Conservation (phyloP, 2,113 vertebrate genomes). For the Malurus alboscapulatus region DNA sequence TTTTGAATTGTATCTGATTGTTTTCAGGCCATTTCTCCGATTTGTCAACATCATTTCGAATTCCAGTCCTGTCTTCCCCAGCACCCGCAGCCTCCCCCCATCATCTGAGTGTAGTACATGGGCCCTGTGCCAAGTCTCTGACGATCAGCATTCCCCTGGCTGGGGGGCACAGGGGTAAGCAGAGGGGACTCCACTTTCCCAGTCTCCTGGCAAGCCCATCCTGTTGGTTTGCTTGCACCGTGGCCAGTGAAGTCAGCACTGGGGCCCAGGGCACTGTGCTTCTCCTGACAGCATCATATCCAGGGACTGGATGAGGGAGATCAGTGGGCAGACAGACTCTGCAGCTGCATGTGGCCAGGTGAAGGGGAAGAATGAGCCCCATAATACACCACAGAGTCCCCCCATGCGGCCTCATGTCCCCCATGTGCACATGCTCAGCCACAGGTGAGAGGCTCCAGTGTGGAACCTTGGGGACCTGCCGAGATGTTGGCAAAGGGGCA, state of each 20-base stretch:
- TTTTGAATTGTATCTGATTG: constrained; percentile 59
- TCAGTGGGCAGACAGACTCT: background rate
- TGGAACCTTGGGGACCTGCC: background rate
- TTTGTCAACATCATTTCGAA: constrained; percentile 63
- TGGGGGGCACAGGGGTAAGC: accelerated
- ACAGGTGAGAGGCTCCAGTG: background rate
- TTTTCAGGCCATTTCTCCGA: constrained; percentile 67
- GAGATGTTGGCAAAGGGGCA: background rate
- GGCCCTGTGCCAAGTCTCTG: background rate
- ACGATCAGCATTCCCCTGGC: background rate
- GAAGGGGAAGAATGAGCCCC: background rate
- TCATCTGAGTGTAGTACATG: background rate
- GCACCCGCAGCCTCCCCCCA: background rate
- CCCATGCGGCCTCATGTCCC: accelerated
- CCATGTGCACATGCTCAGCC: background rate
- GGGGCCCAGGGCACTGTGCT: background rate
- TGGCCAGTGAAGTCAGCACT: background rate
- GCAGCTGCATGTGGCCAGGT: background rate
- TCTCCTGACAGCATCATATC: background rate
- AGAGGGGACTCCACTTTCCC: background rate
- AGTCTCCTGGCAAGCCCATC: accelerated
- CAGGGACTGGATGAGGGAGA: background rate
- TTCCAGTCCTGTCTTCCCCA: constrained; percentile 41
- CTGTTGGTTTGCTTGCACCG: accelerated
- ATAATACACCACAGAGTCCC: background rate